phyloP scores from a whole-genome alignment of 2,113 vertebrate species.

The Calypte anna region DNA sequence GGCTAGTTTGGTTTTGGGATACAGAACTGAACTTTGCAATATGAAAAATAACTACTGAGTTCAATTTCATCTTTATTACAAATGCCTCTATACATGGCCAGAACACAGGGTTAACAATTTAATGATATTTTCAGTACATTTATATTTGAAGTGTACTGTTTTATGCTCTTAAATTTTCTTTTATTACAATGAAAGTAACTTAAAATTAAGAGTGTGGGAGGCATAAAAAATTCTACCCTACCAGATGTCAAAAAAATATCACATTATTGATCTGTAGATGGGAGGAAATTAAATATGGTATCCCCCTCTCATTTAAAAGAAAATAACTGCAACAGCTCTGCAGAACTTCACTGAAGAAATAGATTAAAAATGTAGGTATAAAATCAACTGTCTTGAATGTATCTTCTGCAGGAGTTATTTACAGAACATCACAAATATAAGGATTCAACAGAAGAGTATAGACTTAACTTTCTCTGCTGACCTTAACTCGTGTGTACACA shows the following conservation, averaged over 20 bases:
- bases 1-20: conserved; percentile 23
- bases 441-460: background rate
- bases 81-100: background rate
- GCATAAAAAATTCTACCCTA: background rate
- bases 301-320: conserved; percentile 44
- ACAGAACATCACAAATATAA: background rate
- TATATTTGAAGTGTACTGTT: background rate
- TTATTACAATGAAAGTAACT: conserved; percentile 27
- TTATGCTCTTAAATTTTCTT: conserved; percentile 20
- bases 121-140: background rate
- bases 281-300: conserved; percentile 62
- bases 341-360: conserved; percentile 1
- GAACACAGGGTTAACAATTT: conserved; percentile 1
- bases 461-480: background rate
- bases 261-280: conserved; percentile 61
- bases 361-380: background rate
- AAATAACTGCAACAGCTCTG: background rate
- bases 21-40: conserved; percentile 39
- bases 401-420: background rate
- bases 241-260: conserved; percentile 38
- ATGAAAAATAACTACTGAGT: conserved; percentile 25
- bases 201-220: conserved; percentile 39
- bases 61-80: conserved; percentile 40
- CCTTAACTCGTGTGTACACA: background rate
- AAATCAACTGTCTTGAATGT: background rate